Conservation (phyloP, 1,140 invertebrate species). For the Delia radicum region DNA sequence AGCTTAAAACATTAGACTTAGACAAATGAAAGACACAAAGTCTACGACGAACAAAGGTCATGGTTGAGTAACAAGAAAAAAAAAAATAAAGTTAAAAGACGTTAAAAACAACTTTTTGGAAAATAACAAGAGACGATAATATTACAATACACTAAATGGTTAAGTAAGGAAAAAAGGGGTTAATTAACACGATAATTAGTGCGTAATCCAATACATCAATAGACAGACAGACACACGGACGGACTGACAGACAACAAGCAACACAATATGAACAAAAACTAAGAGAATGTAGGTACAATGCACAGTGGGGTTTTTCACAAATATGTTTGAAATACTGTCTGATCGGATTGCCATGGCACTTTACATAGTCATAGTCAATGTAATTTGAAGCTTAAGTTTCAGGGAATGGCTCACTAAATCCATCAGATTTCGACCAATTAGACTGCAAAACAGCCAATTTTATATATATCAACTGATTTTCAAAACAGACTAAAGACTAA, state of each 20-base stretch:
- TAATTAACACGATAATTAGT: slow-evolving; percentile 23
- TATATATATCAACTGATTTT: too few species aligned
- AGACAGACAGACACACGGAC: not conserved
- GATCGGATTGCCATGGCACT: too few species aligned
- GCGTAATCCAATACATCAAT: slow-evolving; percentile 17
- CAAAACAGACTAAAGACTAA: too few species aligned
- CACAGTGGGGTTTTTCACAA: too few species aligned
- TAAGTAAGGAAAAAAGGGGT: slow-evolving; percentile 7
- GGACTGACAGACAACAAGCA: not conserved
- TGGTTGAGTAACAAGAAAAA: slow-evolving; percentile 15
- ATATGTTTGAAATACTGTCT: too few species aligned
- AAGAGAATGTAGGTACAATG: too few species aligned
- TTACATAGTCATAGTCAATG: too few species aligned
- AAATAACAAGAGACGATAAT: not conserved
- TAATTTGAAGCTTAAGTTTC: too few species aligned
- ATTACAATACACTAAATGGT: slow-evolving; percentile 7
- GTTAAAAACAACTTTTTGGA: not conserved
- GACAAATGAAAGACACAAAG: slow-evolving; percentile 10
- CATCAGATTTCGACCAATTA: too few species aligned
- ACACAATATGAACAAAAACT: too few species aligned
- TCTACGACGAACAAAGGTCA: slow-evolving; percentile 13
- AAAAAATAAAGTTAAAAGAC: not conserved
- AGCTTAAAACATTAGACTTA: slow-evolving; percentile 6
- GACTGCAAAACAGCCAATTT: too few species aligned
- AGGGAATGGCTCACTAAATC: too few species aligned